Conservation (phyloP, 1,140 invertebrate genomes). For the Danaus melanippus region DNA sequence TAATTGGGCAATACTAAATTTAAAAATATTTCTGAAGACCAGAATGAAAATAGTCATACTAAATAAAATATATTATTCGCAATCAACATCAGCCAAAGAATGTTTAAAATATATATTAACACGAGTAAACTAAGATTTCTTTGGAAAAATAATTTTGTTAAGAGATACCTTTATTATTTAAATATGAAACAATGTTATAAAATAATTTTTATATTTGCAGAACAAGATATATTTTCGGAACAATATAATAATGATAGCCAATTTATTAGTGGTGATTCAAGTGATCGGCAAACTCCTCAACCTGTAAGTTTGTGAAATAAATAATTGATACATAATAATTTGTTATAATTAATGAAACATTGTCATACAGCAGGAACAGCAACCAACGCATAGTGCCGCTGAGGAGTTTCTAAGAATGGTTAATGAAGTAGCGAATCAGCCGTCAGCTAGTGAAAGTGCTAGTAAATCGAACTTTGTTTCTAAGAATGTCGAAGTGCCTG, state of each 20-base stretch:
- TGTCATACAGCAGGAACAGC: conserved; percentile 21
- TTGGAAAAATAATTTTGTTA: too few species aligned
- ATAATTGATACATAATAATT: conserved; percentile 4
- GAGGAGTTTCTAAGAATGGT: conserved; percentile 58
- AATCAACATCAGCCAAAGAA: too few species aligned
- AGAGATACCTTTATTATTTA: too few species aligned
- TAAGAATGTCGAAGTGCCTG: conserved; percentile 40
- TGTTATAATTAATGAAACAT: conserved; percentile 4
- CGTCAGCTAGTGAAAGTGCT: conserved; percentile 37
- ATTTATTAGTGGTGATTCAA: conserved; percentile 39
- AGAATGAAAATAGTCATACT: too few species aligned
- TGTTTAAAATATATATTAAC: too few species aligned
- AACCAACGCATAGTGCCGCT: conserved; percentile 40
- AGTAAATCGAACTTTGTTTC: conserved; percentile 42
- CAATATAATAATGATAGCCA: conserved; percentile 44
- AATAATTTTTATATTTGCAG: conserved; percentile 26
- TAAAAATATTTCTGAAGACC: too few species aligned
- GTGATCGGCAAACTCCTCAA: conserved; percentile 53
- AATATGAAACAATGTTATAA: too few species aligned
- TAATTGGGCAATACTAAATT: too few species aligned
- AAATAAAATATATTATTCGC: too few species aligned
- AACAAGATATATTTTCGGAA: conserved; percentile 55
- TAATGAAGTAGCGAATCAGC: conserved; percentile 52
- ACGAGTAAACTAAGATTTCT: too few species aligned
- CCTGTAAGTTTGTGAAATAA: conserved; percentile 32